Conservation (phyloP, 2,797 vertebrate species). For the Fistularia tabacaria region DNA sequence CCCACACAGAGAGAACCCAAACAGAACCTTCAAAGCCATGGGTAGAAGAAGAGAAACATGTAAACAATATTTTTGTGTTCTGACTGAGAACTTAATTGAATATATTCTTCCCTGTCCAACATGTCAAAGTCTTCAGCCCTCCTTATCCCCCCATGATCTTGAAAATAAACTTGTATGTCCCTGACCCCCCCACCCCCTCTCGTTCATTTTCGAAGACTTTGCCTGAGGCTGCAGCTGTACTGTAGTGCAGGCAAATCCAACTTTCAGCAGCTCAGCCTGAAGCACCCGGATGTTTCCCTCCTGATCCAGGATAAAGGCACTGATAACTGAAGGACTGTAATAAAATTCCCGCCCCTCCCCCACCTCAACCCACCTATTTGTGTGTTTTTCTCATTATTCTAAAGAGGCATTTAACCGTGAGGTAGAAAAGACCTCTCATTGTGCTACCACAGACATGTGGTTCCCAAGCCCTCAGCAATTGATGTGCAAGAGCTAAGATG, state of each 20-base stretch:
- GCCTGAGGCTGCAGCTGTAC: conserved; percentile 29
- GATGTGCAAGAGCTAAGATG: no score
- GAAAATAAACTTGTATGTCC: neutral
- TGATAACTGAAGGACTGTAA: conserved; percentile 10
- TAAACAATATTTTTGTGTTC: no score
- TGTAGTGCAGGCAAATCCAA: conserved; percentile 50
- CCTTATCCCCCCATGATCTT: neutral
- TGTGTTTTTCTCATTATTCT: neutral
- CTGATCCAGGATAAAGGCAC: conserved; percentile 1
- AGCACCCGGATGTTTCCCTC: conserved; percentile 19
- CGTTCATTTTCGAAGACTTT: neutral
- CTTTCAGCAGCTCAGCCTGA: conserved; percentile 45
- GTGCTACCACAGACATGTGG: no score
- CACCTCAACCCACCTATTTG: neutral
- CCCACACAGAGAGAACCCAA: no score
- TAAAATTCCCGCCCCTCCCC: neutral
- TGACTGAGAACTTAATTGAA: no score
- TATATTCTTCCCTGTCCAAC: no score
- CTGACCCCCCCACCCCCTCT: no score
- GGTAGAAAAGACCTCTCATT: no score
- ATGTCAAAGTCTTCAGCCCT: no score
- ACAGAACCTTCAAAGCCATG: no score
- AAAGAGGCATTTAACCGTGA: neutral
- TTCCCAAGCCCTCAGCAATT: no score
- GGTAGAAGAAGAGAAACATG: no score